phyloP scores from a whole-genome alignment of 2,888 invertebrate genomes.

The Zele albiditarsus region DNA sequence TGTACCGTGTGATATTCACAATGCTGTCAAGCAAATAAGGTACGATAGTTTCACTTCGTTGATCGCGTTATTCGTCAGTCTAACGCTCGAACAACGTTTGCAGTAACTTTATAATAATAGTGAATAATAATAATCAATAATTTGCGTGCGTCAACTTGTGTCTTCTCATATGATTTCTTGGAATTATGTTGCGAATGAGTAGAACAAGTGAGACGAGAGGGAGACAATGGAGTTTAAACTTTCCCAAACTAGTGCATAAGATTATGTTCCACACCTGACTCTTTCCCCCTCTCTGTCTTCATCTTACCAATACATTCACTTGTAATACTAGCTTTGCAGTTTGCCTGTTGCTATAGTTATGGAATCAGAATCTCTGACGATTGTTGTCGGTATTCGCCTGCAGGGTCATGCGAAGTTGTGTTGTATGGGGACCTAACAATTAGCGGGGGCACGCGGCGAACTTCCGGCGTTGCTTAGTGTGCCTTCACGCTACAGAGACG shows the following conservation, averaged over 20 bases:
- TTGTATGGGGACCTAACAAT: constrained; percentile 58
- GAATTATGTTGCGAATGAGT: background rate
- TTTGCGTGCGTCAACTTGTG: background rate
- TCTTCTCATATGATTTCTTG: background rate
- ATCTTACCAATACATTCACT: background rate
- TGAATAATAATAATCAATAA: background rate
- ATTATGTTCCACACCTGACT: background rate
- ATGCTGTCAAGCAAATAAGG: constrained; percentile 5
- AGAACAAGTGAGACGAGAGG: background rate
- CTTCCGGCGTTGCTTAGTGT: constrained; percentile 62
- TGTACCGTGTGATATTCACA: constrained; percentile 12
- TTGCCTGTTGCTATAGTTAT: constrained; percentile 1
- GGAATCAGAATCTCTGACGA: constrained; percentile 14
- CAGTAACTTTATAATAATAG: background rate
- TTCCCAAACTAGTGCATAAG: background rate
- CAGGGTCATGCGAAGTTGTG: constrained; percentile 67
- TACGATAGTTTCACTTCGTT: background rate
- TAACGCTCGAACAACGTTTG: background rate
- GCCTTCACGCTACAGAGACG: constrained; percentile 64
- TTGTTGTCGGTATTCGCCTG: constrained; percentile 16
- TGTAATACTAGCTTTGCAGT: background rate
- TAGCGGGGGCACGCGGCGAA: constrained; percentile 68
- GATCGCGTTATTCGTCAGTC: background rate
- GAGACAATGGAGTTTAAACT: constrained; percentile 1
- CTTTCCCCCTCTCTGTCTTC: background rate